These are phyloP conservation scores for Tonatia bakeri DNA, from an alignment of 2,113 vertebrate species.

Conservation along the genomic window DNA sequence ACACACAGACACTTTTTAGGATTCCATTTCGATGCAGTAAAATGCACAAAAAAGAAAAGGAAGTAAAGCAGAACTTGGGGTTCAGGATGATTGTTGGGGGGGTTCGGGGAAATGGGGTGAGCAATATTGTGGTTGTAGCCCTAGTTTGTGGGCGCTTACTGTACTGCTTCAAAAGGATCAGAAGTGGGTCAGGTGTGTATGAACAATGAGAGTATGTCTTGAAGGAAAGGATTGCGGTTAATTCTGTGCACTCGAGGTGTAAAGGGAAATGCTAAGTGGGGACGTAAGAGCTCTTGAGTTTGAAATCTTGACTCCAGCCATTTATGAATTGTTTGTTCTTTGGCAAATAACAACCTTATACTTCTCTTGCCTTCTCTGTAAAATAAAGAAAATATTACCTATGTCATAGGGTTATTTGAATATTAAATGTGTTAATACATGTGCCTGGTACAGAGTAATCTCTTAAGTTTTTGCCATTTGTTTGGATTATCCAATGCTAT, in stretches of 20 bases:
- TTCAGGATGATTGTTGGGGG: neutral
- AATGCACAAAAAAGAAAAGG: neutral
- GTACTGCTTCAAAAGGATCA: neutral
- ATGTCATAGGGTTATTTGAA: neutral
- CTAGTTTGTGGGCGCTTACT: neutral
- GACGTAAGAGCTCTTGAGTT: neutral
- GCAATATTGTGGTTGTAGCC: neutral
- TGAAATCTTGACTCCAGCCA: neutral
- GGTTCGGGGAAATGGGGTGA: neutral
- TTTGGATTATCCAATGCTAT: neutral
- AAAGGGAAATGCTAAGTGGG: neutral
- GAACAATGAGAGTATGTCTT: neutral
- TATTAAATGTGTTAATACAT: neutral
- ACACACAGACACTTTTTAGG: neutral
- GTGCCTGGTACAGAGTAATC: neutral
- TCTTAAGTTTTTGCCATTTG: neutral
- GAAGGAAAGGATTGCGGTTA: neutral
- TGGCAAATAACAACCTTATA: neutral
- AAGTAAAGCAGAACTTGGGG: neutral
- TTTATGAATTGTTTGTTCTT: neutral
- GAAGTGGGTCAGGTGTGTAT: neutral
- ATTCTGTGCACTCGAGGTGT: neutral
- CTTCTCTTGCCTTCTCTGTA: neutral
- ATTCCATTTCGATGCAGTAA: constrained; percentile 1
- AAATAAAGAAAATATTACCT: neutral